These are phyloP conservation scores for Malacoraja senta DNA, from an alignment of 2,797 vertebrate genomes.

Conservation along the genomic window DNA sequence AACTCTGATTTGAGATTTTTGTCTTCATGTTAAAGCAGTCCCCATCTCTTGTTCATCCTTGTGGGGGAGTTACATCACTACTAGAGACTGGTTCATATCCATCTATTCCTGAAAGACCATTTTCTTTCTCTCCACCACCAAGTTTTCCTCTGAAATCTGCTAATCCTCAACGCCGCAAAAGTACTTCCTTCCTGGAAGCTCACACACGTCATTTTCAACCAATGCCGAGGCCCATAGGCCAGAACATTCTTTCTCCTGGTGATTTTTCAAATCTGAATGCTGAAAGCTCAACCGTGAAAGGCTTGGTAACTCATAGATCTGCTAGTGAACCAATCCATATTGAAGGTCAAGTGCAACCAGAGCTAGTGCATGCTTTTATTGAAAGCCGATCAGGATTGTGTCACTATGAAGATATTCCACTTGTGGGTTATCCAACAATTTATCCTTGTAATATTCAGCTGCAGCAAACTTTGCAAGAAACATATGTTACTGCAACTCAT, in stretches of 20 bases:
- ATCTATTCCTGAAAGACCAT: constrained; percentile 82
- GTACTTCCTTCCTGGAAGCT: constrained; percentile 93
- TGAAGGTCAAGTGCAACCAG: constrained; percentile 55
- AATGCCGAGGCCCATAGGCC: constrained; percentile 74
- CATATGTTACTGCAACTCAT: constrained; percentile 76
- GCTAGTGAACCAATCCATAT: constrained; percentile 69
- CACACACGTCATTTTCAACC: constrained; percentile 86
- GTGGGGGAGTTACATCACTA: constrained; percentile 74
- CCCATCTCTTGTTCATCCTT: constrained; percentile 78
- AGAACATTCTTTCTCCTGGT: constrained; percentile 72
- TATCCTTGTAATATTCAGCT: constrained; percentile 66
- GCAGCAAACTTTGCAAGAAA: constrained; percentile 65
- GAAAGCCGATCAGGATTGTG: constrained; percentile 74
- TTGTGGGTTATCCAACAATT: constrained; percentile 78
- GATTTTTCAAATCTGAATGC: constrained; percentile 63
- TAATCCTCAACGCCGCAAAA: constrained; percentile 87
- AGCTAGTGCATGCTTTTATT: constrained; percentile 57
- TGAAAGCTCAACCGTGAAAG: constrained; percentile 65
- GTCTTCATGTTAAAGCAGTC: constrained; percentile 92
- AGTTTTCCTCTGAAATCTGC: constrained; percentile 77
- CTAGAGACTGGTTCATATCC: constrained; percentile 84
- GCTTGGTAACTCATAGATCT: constrained; percentile 59
- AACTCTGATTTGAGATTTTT: constrained; percentile 50
- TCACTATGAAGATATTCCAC: constrained; percentile 69
- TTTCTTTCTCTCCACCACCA: constrained; percentile 85